Conservation (phyloP, 2,888 invertebrate genomes). For the Drosophila borborema region DNA sequence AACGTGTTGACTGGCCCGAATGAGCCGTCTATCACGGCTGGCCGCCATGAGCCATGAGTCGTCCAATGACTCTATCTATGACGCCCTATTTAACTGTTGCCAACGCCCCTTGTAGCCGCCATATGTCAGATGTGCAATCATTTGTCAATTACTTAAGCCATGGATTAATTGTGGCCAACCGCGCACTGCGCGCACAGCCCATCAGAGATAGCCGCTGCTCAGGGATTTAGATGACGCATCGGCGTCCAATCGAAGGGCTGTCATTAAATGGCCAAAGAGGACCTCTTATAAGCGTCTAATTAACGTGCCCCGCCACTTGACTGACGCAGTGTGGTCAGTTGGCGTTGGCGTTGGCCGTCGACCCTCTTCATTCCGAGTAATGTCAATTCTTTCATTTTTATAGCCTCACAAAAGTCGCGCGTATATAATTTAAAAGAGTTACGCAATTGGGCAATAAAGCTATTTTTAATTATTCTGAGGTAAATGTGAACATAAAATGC, state of each 20-base stretch:
- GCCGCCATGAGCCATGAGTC: not conserved
- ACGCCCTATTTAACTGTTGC: slow-evolving; percentile 28
- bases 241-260: slow-evolving; percentile 55
- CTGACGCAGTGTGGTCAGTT: slow-evolving; percentile 45
- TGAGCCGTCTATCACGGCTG: slow-evolving; percentile 9
- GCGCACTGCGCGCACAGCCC: slow-evolving; percentile 50
- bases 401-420: slow-evolving; percentile 32
- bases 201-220: slow-evolving; percentile 54
- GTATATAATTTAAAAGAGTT: slow-evolving; percentile 39
- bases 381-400: slow-evolving; percentile 43
- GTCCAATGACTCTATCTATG: slow-evolving; percentile 20
- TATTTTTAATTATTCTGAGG: slow-evolving; percentile 23
- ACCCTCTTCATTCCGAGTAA: slow-evolving; percentile 36
- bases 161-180: slow-evolving; percentile 61
- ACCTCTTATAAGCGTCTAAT: slow-evolving; percentile 51
- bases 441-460: slow-evolving; percentile 36
- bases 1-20: not conserved
- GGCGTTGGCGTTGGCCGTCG: slow-evolving; percentile 20
- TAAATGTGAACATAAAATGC: not conserved
- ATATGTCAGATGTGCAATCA: slow-evolving; percentile 70
- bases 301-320: slow-evolving; percentile 55
- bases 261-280: slow-evolving; percentile 54
- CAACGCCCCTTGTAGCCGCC: slow-evolving; percentile 17
- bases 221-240: slow-evolving; percentile 16
- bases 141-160: slow-evolving; percentile 78